Conservation (phyloP, 2,888 invertebrate species). For the Tinea semifulvella region DNA sequence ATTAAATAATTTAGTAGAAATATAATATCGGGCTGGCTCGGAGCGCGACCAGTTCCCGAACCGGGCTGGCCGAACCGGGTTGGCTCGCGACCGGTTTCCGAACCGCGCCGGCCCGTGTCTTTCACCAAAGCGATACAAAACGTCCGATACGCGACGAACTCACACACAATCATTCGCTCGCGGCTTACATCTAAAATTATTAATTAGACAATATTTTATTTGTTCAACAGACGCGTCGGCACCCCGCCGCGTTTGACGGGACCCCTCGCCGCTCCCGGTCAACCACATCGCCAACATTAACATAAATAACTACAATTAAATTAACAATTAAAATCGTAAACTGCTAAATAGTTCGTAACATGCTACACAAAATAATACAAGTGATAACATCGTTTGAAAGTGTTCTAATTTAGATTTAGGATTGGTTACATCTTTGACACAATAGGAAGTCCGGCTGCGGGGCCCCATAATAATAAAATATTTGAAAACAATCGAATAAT, state of each 20-base stretch:
- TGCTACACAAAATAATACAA: no score
- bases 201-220: conserved; percentile 67
- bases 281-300: no score
- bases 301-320: no score
- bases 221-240: conserved; percentile 66
- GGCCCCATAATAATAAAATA: conserved; percentile 66
- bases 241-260: no score
- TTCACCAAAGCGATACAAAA: conserved; percentile 47
- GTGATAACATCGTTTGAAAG: no score
- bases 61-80: conserved; percentile 24
- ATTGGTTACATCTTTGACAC: no score
- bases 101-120: conserved; percentile 29
- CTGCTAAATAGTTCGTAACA: no score
- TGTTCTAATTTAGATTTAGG: no score
- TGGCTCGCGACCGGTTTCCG: conserved; percentile 25
- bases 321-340: no score
- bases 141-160: no score
- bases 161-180: conserved; percentile 63
- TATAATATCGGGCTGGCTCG: conserved; percentile 27
- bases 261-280: no score
- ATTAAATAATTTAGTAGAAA: conserved; percentile 55
- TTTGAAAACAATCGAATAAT: conserved; percentile 68
- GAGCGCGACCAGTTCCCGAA: conserved; percentile 18
- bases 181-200: conserved; percentile 65
- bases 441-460: no score